These are phyloP conservation scores for Ciona savignyi DNA, from an alignment of 23 tunicate species.

Conservation along the genomic window DNA sequence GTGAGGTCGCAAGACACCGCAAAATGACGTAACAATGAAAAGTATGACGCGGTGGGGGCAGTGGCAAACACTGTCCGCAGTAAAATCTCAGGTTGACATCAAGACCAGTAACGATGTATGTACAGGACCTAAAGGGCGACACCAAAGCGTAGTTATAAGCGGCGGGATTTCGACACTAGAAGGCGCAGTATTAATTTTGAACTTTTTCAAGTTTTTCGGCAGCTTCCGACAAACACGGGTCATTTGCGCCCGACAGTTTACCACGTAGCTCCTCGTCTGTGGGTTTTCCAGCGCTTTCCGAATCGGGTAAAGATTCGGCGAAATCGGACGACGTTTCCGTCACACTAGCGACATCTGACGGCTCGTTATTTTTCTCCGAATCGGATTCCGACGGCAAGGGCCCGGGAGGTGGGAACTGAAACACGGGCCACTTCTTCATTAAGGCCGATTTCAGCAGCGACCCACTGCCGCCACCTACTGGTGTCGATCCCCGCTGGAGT, in stretches of 20 bases:
- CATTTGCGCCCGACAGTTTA: constrained; percentile 35
- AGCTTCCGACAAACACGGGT: constrained; percentile 47
- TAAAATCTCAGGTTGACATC: too few species aligned
- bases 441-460: constrained; percentile 79
- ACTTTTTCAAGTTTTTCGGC: constrained; percentile 1
- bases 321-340: neutral
- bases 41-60: too few species aligned
- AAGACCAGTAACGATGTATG: too few species aligned
- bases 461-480: constrained; percentile 48
- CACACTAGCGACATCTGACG: neutral
- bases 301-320: neutral
- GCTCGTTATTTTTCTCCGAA: neutral
- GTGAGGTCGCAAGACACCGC: too few species aligned
- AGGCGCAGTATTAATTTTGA: too few species aligned
- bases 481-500: constrained; percentile 21
- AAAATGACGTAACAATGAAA: too few species aligned
- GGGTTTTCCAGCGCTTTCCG: neutral
- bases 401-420: constrained; percentile 69
- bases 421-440: constrained; percentile 71
- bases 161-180: too few species aligned
- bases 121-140: too few species aligned
- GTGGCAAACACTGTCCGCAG: too few species aligned
- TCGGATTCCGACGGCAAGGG: neutral
- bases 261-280: constrained; percentile 7
- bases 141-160: too few species aligned